Evolutionary conservation across 2,113 vertebrate genomes (phyloP), one percentile per base, ranked within the genome.

Genomic region (Zosterops japonicus): DNA sequence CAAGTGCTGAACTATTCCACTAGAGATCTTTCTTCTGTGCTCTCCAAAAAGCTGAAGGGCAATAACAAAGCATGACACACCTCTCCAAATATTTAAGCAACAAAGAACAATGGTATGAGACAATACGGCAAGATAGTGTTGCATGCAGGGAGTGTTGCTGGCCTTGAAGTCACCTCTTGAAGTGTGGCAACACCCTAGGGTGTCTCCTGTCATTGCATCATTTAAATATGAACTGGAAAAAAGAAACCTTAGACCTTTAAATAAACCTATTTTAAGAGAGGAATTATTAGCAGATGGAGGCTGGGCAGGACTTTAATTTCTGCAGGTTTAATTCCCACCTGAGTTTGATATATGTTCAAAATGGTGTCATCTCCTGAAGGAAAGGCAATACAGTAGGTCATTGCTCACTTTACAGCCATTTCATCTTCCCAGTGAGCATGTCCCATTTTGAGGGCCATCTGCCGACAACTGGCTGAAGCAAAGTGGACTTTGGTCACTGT

Each of bases 121-220:
- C 72, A 89, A 95, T 90, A 75, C 75, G 65, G 69, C 56, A 85
- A 95, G 94, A 88, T 39, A 89, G 50, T 33, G 33, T 96, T 96
- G 94, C 86, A 92, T 64, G 46, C 33, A 91, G 71, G 86, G 93
- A 94, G 88, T 86, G 81, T 77, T 96, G 74, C 50, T 96, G 96
- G 89, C 96, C 96, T 89, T 76, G 81, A 83, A 94, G 95, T 96
- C 71, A 97, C 96, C 96, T 94, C 94, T 84, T 2, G 8, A 93
- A 94, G 72, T 55, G 56, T 55, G 89, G 96, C 65, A 94, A 95
- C 92, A 97, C 96, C 93, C 89, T 82, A 92, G 88, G 91, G 94
- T 96, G 94, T 95, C 94, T 95, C 80, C 93, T 70, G 83, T 83
- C 65, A 89, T 96, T 95, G 90, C 93, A 77, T 86, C 94, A 96